These are phyloP conservation scores for Himantopus leucocephalus DNA, from an alignment of 2,113 vertebrate genomes.

Conservation along the genomic window DNA sequence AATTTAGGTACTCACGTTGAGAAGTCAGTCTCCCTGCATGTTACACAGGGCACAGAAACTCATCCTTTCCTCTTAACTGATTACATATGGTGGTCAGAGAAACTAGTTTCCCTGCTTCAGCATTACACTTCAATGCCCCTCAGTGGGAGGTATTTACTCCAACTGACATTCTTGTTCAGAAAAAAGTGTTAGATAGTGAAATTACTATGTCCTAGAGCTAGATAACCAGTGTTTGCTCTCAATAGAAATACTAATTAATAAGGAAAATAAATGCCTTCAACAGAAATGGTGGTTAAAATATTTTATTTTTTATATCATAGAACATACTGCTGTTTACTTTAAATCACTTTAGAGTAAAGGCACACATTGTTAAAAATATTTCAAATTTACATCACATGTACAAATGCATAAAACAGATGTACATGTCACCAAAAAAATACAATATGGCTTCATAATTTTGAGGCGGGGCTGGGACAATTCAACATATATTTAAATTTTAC, in stretches of 20 bases:
- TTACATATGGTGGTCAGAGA: neutral
- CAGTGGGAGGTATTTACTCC: neutral
- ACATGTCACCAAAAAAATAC: slow-evolving; percentile 61
- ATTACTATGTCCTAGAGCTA: neutral
- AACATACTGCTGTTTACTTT: slow-evolving; percentile 64
- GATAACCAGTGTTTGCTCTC: neutral
- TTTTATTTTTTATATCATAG: slow-evolving; percentile 66
- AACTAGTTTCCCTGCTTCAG: neutral
- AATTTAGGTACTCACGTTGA: accelerated
- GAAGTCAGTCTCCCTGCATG: neutral
- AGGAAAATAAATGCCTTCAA: slow-evolving; percentile 45
- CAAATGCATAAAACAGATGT: slow-evolving; percentile 64
- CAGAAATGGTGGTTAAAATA: slow-evolving; percentile 58
- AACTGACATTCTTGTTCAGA: neutral
- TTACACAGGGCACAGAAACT: neutral
- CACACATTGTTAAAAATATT: slow-evolving; percentile 66
- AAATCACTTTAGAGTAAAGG: slow-evolving; percentile 64
- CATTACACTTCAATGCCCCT: neutral
- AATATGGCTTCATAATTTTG: slow-evolving; percentile 62
- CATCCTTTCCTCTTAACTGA: neutral
- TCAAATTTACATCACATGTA: slow-evolving; percentile 60
- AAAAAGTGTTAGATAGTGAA: neutral
- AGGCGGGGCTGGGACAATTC: slow-evolving; percentile 47
- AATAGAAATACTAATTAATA: neutral
- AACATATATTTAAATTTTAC: slow-evolving; percentile 9